A percentile compares a stretch with the other conserved stretches of the same genome.
These are phyloP conservation scores for Pangasius larnaudii DNA, from an alignment of 2,797 vertebrate genomes.

Conservation along the genomic window DNA sequence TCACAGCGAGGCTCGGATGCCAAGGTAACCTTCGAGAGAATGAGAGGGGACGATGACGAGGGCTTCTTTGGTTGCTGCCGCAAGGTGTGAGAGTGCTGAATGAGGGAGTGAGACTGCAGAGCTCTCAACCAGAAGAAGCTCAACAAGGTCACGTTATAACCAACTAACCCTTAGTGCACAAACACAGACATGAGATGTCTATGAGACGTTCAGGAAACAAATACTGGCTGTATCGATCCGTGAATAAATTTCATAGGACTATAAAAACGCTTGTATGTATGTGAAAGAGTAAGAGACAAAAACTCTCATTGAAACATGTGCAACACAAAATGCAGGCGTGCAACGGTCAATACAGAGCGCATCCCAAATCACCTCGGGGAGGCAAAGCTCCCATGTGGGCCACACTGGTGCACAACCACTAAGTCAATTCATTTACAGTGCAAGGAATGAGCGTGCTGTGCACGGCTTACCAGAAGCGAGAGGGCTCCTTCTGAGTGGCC, in stretches of 20 bases:
- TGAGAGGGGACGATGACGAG: constrained; percentile 63
- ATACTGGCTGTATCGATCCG: background rate
- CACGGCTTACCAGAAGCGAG: constrained; percentile 80
- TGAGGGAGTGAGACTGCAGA: constrained; percentile 50
- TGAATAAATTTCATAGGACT: background rate
- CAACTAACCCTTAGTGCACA: background rate
- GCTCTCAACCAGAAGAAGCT: constrained; percentile 8
- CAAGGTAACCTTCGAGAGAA: constrained; percentile 76
- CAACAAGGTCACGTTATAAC: constrained; percentile 23
- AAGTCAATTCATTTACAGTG: constrained; percentile 71
- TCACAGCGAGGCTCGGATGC: constrained; percentile 74
- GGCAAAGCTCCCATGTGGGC: constrained; percentile 38
- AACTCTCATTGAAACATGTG: constrained; percentile 43
- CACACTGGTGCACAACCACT: constrained; percentile 30
- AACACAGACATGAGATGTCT: background rate
- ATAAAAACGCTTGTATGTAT: too few species aligned
- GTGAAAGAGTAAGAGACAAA: constrained; percentile 7
- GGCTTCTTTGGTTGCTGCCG: constrained; percentile 60
- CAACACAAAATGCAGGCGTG: constrained; percentile 38
- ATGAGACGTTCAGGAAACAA: background rate
- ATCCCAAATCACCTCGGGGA: constrained; percentile 37
- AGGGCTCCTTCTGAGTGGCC: constrained; percentile 80
- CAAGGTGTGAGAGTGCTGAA: constrained; percentile 63
- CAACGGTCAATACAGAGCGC: constrained; percentile 26
- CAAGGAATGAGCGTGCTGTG: constrained; percentile 74